These are phyloP conservation scores for Himantopus leucocephalus DNA, from an alignment of 2,113 vertebrate species.

Conservation along the genomic window DNA sequence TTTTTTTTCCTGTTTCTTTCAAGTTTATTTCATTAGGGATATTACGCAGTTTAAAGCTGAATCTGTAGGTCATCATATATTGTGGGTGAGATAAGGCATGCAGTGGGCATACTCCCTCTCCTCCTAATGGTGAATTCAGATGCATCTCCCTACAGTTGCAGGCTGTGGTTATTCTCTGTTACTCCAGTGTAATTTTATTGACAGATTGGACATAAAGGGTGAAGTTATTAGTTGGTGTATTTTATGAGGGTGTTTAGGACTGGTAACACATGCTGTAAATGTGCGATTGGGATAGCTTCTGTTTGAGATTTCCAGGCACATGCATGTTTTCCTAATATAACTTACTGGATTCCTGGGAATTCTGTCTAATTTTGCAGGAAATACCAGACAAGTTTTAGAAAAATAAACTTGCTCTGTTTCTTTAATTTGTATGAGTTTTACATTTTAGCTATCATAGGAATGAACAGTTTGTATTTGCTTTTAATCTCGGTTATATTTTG, in stretches of 20 bases:
- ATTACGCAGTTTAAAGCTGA: neutral
- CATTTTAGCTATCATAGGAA: neutral
- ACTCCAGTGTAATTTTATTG: neutral
- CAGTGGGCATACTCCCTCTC: neutral
- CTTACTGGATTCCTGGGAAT: neutral
- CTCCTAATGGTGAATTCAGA: neutral
- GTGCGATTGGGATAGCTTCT: neutral
- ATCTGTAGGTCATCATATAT: neutral
- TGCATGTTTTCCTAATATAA: neutral
- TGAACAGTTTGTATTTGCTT: neutral
- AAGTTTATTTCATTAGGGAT: neutral
- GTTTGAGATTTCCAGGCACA: neutral
- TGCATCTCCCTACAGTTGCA: neutral
- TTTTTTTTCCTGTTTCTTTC: neutral
- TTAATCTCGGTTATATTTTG: neutral
- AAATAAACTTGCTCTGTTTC: neutral
- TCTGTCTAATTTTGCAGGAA: neutral
- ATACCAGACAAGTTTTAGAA: neutral
- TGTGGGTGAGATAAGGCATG: neutral
- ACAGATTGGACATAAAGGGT: neutral
- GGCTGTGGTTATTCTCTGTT: neutral
- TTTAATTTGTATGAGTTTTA: neutral
- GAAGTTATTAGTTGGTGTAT: neutral
- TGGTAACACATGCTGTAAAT: neutral
- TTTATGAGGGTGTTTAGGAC: neutral